phyloP scores from a whole-genome alignment of 1,140 invertebrate genomes.

The Thaumatotibia leucotreta region DNA sequence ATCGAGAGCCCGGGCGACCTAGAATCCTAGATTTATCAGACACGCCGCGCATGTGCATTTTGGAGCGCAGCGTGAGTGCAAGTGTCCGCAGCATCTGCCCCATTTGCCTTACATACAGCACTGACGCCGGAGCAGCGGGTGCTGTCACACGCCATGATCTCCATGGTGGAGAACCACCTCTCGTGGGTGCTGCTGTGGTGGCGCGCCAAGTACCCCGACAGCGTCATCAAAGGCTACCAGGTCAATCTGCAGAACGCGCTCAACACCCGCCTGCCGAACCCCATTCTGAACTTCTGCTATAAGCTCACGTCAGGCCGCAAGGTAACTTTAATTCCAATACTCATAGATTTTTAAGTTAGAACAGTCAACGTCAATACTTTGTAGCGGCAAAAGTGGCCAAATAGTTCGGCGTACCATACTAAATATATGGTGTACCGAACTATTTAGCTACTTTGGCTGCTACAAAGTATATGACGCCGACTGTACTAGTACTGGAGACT shows the following conservation, averaged over 20 bases:
- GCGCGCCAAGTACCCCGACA: slow-evolving; percentile 91
- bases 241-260: slow-evolving; percentile 92
- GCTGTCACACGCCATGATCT: slow-evolving; percentile 93
- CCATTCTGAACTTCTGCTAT: slow-evolving; percentile 92
- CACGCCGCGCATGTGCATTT: slow-evolving; percentile 51
- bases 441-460: too few relatives aligned
- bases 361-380: too few relatives aligned
- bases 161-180: slow-evolving; percentile 96
- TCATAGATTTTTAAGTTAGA: background rate
- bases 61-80: background rate
- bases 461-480: too few relatives aligned
- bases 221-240: slow-evolving; percentile 92
- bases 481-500: too few relatives aligned
- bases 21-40: slow-evolving; percentile 32
- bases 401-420: too few relatives aligned
- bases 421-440: too few relatives aligned
- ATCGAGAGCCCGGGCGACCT: slow-evolving; percentile 17
- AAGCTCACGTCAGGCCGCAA: slow-evolving; percentile 92
- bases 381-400: too few relatives aligned
- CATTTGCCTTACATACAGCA: slow-evolving; percentile 44
- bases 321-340: slow-evolving; percentile 77
- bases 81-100: slow-evolving; percentile 21
- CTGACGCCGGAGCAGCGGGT: slow-evolving; percentile 90
- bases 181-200: slow-evolving; percentile 93
- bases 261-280: slow-evolving; percentile 91